These are phyloP conservation scores for Bolinopsis microptera DNA, from an alignment of 37 sponge, comb jelly and placozoan genomes.

Conservation along the genomic window DNA sequence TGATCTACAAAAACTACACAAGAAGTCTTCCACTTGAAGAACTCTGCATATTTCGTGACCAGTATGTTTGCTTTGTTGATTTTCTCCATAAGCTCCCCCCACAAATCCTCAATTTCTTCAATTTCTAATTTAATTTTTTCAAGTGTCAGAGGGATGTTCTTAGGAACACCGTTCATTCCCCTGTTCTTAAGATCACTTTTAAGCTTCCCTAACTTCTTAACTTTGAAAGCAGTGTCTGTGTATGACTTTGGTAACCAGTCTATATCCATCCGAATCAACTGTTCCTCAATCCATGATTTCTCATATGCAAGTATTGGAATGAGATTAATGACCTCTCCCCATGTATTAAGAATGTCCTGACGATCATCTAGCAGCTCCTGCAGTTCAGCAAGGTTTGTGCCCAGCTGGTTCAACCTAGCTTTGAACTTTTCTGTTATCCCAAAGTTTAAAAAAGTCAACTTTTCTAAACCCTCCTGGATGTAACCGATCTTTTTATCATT, in stretches of 20 bases:
- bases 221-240: background rate
- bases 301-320: background rate
- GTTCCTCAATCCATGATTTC: constrained; percentile 8
- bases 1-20: background rate
- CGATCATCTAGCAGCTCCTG: background rate
- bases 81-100: background rate
- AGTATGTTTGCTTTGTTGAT: background rate
- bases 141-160: background rate
- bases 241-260: constrained; percentile 12
- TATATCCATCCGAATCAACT: background rate
- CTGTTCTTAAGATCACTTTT: background rate
- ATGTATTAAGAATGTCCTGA: background rate
- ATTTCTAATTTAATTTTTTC: background rate
- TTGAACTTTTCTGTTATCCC: background rate
- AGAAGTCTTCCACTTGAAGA: constrained; percentile 18
- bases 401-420: background rate
- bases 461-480: background rate
- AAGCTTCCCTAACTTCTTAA: background rate
- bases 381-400: background rate
- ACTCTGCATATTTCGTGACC: background rate
- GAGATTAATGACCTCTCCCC: background rate
- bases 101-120: background rate
- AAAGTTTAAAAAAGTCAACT: background rate
- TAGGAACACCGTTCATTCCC: background rate
- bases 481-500: background rate